phyloP scores from a whole-genome alignment of 53 echinoderm and acorn worm species.

The Patiria pectinifera region DNA sequence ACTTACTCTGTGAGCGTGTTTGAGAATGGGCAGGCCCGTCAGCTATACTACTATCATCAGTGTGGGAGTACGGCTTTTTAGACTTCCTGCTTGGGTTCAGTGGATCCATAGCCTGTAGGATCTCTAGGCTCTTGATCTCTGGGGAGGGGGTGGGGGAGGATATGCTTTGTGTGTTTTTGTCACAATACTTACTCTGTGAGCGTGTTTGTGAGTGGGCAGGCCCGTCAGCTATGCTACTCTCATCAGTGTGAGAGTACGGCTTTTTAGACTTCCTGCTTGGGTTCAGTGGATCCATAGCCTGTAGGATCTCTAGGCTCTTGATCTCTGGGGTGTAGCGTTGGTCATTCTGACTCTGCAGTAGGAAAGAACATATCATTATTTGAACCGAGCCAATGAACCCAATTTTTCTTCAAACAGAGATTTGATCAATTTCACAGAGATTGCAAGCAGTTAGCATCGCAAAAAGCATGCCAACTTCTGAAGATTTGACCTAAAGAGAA shows the following conservation, averaged over 20 bases:
- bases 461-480: no score
- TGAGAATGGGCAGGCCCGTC: conserved; percentile 59
- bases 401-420: no score
- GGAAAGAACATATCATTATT: neutral
- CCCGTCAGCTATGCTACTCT: conserved; percentile 63
- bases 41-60: neutral
- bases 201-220: conserved; percentile 69
- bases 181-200: conserved; percentile 57
- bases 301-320: conserved; percentile 84
- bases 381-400: no score
- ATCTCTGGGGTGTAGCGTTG: conserved; percentile 78
- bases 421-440: no score
- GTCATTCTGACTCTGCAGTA: conserved; percentile 68
- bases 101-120: no score
- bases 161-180: neutral
- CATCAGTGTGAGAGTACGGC: conserved; percentile 76
- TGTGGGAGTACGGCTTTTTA: neutral
- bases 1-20: conserved; percentile 68
- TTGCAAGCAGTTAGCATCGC: no score
- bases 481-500: no score
- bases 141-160: no score
- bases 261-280: conserved; percentile 87
- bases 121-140: no score
- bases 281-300: conserved; percentile 93
- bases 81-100: neutral